Base-by-base conservation (phyloP, 2,113 vertebrate species). In the Ariopsis seemanni region DNA sequence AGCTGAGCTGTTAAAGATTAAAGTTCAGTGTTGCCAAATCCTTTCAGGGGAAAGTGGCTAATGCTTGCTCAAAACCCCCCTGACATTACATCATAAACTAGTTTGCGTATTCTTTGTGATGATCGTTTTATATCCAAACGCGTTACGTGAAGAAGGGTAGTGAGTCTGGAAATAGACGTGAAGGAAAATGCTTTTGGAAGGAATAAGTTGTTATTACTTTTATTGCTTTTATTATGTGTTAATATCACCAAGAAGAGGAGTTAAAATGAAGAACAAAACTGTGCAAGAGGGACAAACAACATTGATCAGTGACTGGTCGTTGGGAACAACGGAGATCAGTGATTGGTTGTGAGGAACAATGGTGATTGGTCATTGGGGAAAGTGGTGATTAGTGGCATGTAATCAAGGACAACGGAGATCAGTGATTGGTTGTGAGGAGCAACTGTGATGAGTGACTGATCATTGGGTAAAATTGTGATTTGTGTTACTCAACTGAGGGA, bases 1-100 rank as follows among this genome's bases (percentile, higher is more conserved):
- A 42, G 27, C 27, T 81, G 27, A 81, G 57, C 27, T 81, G 79
- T 58, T 80, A 34, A 78, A 27, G 75, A 57, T 79, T 57, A 79
- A 30, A 58, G 4, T 81, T 81, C 15, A 60, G 15, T n/a, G 25
- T 34, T 58, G 15, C 17, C n/a, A 58, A 80, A n/a, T 27, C 52
- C 34, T 58, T 34, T 80, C 27, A 20, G 8, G 17, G 27, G 78
- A 80, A 58, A 58, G 27, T 34, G 34, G 53, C 27, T 57, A 10
- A 58, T 58, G 53, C 17, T 80, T 58, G 7, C 77, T 58, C 12
- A 20, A 5, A 78, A 11, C 55, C 53, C 5, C 5, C 25, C n/a
- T 5, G 27, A 57, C 5, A 58, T 81, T 22, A 81, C 55, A 60
- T 22, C 27, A 57, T 79, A 7, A 20, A 22, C 79, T 81, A 20